Conservation (phyloP, 2,888 invertebrate species). For the Silvanus unidentatus region DNA sequence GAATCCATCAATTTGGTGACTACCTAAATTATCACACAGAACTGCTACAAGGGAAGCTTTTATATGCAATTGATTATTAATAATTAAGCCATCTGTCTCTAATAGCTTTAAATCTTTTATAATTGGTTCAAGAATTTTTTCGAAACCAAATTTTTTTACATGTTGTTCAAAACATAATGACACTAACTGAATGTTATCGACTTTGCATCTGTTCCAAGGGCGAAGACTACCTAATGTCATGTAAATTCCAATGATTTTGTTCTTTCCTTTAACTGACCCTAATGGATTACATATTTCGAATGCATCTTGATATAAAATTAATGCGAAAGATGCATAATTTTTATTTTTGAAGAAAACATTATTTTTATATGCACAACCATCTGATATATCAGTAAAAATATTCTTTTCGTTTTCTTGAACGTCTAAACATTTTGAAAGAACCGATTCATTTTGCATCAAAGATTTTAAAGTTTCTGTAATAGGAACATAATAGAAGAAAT, state of each 20-base stretch:
- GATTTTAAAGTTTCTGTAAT: not conserved
- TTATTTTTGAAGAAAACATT: too few relatives aligned
- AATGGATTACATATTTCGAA: conserved; percentile 33
- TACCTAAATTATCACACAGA: conserved; percentile 25
- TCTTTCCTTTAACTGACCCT: conserved; percentile 27
- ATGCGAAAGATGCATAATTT: too few relatives aligned
- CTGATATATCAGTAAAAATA: not conserved
- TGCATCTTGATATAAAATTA: conserved; percentile 32
- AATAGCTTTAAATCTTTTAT: conserved; percentile 24
- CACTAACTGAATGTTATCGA: conserved; percentile 29
- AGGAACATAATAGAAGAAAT: not conserved
- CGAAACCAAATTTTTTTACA: conserved; percentile 23
- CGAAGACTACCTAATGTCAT: conserved; percentile 28
- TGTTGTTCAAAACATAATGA: conserved; percentile 26
- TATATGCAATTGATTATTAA: conserved; percentile 9
- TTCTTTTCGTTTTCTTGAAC: not conserved
- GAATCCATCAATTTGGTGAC: conserved; percentile 31
- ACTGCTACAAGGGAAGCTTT: conserved; percentile 25
- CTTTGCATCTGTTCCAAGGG: conserved; percentile 20
- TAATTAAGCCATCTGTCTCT: conserved; percentile 23
- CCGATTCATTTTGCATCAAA: not conserved
- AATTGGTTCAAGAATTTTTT: conserved; percentile 19
- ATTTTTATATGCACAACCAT: not conserved
- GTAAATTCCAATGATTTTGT: conserved; percentile 31
- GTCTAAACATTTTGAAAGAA: not conserved